These are phyloP conservation scores for Leuctra nigra DNA, from an alignment of 2,888 invertebrate species.

Conservation along the genomic window DNA sequence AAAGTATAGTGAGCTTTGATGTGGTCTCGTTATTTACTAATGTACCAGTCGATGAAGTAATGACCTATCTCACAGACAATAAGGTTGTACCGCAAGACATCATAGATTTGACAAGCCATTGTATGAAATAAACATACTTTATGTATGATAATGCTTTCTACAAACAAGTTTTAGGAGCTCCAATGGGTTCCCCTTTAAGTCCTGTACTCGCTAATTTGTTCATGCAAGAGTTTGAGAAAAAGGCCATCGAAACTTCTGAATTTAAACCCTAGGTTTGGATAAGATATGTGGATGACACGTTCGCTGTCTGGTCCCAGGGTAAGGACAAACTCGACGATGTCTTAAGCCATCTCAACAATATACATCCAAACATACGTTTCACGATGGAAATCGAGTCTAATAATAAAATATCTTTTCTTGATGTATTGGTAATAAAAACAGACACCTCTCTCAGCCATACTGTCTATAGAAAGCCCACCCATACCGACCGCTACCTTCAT, in stretches of 20 bases:
- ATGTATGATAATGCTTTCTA: no score
- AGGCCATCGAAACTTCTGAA: conserved; percentile 25
- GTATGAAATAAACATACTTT: no score
- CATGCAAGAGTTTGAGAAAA: no score
- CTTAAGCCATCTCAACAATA: conserved; percentile 21
- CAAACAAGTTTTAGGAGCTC: conserved; percentile 25
- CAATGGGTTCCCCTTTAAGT: conserved; percentile 30
- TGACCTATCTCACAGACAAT: neutral
- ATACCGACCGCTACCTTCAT: conserved; percentile 1
- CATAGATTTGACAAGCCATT: no score
- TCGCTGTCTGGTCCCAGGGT: no score
- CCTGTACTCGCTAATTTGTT: conserved; percentile 27
- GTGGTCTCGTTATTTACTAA: neutral
- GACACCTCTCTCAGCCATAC: neutral
- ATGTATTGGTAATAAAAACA: conserved; percentile 22
- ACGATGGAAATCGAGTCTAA: conserved; percentile 28
- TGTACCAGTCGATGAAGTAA: neutral
- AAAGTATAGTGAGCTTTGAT: no score
- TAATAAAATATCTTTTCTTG: conserved; percentile 26
- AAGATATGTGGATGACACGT: conserved; percentile 30
- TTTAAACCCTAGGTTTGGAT: conserved; percentile 20
- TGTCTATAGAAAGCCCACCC: conserved; percentile 4
- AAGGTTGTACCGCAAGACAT: no score
- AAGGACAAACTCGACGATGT: conserved; percentile 25
- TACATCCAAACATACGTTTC: conserved; percentile 25